Conservation (phyloP, 2,888 invertebrate species). For the Mythimna pallens region DNA sequence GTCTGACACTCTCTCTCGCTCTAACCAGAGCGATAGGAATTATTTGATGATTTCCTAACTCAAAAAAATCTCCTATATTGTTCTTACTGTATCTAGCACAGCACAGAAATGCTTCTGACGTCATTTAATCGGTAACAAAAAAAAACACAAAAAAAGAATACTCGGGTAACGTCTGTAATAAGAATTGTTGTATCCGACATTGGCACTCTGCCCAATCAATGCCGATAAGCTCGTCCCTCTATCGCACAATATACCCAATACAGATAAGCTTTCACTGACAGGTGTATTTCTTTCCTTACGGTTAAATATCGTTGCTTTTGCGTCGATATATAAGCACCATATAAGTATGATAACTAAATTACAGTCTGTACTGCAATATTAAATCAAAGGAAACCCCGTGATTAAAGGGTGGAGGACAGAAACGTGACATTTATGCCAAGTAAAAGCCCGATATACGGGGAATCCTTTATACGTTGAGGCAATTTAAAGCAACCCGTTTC, state of each 20-base stretch:
- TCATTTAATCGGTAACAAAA: conserved; percentile 9
- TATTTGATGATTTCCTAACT: too few species aligned
- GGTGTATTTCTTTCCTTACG: conserved; percentile 1
- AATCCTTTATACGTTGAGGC: conserved; percentile 36
- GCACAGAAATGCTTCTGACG: neutral
- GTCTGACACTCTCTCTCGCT: too few species aligned
- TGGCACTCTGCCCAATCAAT: conserved; percentile 51
- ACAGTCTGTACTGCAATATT: conserved; percentile 19
- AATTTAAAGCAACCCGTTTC: conserved; percentile 42
- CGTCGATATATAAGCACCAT: conserved; percentile 8
- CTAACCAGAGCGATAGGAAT: too few species aligned
- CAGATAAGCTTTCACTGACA: conserved; percentile 13
- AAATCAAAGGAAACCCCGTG: conserved; percentile 51
- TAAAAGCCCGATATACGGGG: conserved; percentile 26
- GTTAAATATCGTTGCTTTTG: conserved; percentile 7
- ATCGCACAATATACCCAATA: conserved; percentile 23
- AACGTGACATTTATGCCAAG: conserved; percentile 56
- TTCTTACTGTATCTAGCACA: neutral
- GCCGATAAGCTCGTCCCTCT: conserved; percentile 21
- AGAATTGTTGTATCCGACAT: conserved; percentile 12
- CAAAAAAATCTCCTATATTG: too few species aligned
- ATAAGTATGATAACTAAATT: conserved; percentile 20
- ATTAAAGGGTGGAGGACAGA: conserved; percentile 37
- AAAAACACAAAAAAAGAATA: conserved; percentile 2
- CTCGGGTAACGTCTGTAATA: neutral